Base-by-base conservation (phyloP, 2,113 vertebrate genomes). In the Colossoma macropomum region DNA sequence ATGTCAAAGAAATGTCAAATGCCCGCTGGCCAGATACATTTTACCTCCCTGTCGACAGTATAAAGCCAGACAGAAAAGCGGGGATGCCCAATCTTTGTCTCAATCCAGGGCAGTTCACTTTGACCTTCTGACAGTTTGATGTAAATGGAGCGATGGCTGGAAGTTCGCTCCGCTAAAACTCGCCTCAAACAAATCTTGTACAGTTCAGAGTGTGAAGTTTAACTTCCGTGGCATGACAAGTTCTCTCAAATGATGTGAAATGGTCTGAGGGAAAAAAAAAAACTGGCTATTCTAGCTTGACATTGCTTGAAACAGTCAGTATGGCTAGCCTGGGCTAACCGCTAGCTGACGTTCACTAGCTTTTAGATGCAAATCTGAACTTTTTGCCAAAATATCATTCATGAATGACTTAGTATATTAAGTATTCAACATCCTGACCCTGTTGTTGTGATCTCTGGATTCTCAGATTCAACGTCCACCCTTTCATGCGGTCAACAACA, bases 1-100 rank as follows among this genome's bases (percentile, higher is more conserved):
- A 95, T 94, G 93, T 93, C 93, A 94, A 80, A 91, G 89, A 94
- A 94, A 95, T 94, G 93, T 93, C 93, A 95, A 93, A 93, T 89
- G 87, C 91, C 93, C 82, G 82, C 92, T 85, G 91, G 90, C 89
- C 88, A 77, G 88, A 88, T 89, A 88, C 84, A 82, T 84, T 91
- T 87, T 79, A 78, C 38, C 21, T 62, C 4, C 15, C 74, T 78
- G 63, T 70, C 28, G 52, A 66, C n/a, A 74, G 27, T 71, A 25
- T 1, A 77, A 54, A 32, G 70, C n/a, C 23, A n/a, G 48, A 25
- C 16, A 21, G n/a, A 62, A 65, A 68, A 62, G 63, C 60, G 19
- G 25, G 13, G 69, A 34, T 75, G 59, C 15, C 38, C 65, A 56
- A 75, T 79, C 60, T 86, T 70, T 68, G 65, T 32, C 69, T 82